Evolutionary conservation across 2,113 vertebrate genomes (phyloP), one percentile per base, ranked within the genome.

Genomic region (Cricetomys ansorgei): DNA sequence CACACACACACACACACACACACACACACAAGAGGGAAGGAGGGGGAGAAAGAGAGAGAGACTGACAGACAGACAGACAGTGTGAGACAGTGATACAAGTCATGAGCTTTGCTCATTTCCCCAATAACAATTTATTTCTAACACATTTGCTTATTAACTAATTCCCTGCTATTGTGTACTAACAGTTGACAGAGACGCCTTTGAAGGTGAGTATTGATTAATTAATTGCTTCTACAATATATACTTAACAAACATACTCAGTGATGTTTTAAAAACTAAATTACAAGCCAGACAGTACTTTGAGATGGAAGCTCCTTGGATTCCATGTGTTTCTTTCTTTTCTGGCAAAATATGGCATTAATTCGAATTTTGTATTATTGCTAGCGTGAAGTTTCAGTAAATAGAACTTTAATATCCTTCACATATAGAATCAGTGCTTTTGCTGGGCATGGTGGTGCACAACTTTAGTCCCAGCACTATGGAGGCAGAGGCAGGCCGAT

Each of bases 81-180:
- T n/a, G n/a, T n/a, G n/a, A n/a, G n/a, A n/a, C n/a, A n/a, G n/a
- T n/a, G n/a, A n/a, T n/a, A n/a, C n/a, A 2, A 73, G 37, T 81
- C 19, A 76, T 81, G 53, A 80, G 84, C 2, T 31, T 31, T 37
- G 17, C 7, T 94, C 27, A 59, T 92, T 80, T 91, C 29, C 91
- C 29, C 64, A 94, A 6, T 67, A 37, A 75, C 67, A 6, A 83
- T 23, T 88, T 73, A 95, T 73, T 81, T 96, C 45, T 93, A 62
- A 72, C 64, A 77, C 79, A 73, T 73, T 93, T 95, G 16, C 40
- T 81, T 87, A 10, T 95, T 90, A 94, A 85, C 12, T n/a, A 91
- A 91, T 8, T 57, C 31, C 79, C 9, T 89, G 7, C 29, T 65
- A 37, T 65, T 91, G 15, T n/a, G 37, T 92, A 81, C 37, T 93